Evolutionary conservation across 1,140 invertebrate species (phyloP).

Genomic region (Agraylea sexmaculata): DNA sequence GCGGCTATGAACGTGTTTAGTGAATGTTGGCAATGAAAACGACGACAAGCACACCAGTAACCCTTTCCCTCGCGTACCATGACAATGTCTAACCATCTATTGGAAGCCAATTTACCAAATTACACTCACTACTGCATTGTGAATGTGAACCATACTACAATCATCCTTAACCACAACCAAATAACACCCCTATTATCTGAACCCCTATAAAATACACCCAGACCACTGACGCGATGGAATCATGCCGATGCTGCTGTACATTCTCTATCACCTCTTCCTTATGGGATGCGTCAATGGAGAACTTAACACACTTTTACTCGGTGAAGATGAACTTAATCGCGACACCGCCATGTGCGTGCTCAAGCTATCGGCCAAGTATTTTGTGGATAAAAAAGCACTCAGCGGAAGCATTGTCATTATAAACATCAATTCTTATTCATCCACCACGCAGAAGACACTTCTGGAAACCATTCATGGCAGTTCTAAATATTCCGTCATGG

Average conservation of each 20-base stretch:
- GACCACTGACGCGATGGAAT: conserved; percentile 1
- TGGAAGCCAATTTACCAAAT: too few species aligned
- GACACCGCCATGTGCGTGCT: conserved; percentile 34
- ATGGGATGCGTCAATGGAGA: neutral
- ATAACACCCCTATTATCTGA: neutral
- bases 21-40: too few species aligned
- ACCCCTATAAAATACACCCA: neutral
- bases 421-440: conserved; percentile 33
- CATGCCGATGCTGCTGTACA: neutral
- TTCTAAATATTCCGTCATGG: conserved; percentile 38
- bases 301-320: neutral
- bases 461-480: conserved; percentile 34
- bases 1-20: too few species aligned
- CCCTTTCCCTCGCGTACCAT: too few species aligned
- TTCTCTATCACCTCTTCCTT: neutral
- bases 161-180: neutral
- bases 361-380: conserved; percentile 39
- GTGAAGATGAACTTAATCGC: neutral
- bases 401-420: conserved; percentile 38
- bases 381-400: conserved; percentile 37
- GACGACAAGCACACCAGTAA: too few species aligned
- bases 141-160: neutral
- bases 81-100: too few species aligned
- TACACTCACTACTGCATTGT: too few species aligned
- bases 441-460: conserved; percentile 29